Percentiles rank a stretch among this genome's conserved stretches.
Evolutionary conservation across 2,888 invertebrate genomes (phyloP).

Genomic region (Platycheirus albimanus): DNA sequence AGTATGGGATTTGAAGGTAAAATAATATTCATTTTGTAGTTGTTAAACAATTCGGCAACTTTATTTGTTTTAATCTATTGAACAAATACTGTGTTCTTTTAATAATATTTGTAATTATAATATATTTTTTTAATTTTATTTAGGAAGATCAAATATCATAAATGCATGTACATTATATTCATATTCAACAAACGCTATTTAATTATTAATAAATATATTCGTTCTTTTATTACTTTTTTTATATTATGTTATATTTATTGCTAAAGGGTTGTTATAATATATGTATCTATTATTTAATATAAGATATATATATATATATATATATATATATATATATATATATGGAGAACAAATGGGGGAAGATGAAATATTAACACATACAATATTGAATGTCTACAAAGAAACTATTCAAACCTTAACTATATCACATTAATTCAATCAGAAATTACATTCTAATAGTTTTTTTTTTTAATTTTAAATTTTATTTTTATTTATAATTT

Average conservation of each 20-base stretch:
- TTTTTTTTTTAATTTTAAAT: conserved; percentile 4
- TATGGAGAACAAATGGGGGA: conserved; percentile 39
- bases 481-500: background rate
- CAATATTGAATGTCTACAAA: conserved; percentile 18
- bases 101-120: conserved; percentile 2
- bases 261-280: background rate
- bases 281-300: conserved; percentile 22
- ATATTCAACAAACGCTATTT: conserved; percentile 62
- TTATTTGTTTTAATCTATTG: conserved; percentile 46
- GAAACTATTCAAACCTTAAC: conserved; percentile 62
- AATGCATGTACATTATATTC: conserved; percentile 44
- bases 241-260: conserved; percentile 3
- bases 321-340: too few relatives aligned
- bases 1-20: too few relatives aligned
- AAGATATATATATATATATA: too few relatives aligned
- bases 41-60: conserved; percentile 59
- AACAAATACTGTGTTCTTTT: conserved; percentile 51
- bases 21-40: conserved; percentile 12
- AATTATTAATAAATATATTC: conserved; percentile 57
- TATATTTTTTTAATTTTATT: conserved; percentile 15
- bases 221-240: conserved; percentile 26
- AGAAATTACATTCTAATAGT: conserved; percentile 54
- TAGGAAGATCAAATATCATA: conserved; percentile 69
- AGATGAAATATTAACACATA: conserved; percentile 36
- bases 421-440: conserved; percentile 72